Evolutionary conservation across 2,113 vertebrate genomes (phyloP).

Genomic region (Globicephala melas): DNA sequence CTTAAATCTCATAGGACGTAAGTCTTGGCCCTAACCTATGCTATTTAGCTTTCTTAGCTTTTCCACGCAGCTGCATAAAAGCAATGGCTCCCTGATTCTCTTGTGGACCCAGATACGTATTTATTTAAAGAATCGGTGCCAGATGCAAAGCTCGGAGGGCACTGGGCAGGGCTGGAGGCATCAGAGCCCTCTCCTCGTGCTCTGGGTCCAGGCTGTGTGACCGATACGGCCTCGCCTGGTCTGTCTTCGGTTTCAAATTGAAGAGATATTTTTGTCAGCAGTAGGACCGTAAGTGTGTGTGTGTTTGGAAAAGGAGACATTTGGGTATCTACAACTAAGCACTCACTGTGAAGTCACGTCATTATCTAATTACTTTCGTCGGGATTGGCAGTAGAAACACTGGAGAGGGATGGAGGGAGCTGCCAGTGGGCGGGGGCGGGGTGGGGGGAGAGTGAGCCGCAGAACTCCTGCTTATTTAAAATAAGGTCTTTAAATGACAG

Average conservation of each 20-base stretch:
- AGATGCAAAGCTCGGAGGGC: neutral
- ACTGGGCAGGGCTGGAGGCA: neutral
- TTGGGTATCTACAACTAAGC: neutral
- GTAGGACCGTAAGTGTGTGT: neutral
- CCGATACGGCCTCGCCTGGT: neutral
- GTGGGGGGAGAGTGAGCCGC: neutral
- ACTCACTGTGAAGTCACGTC: neutral
- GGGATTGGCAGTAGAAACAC: neutral
- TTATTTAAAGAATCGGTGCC: neutral
- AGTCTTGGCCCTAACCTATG: neutral
- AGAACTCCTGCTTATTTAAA: neutral
- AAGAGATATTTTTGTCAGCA: slow-evolving; percentile 31
- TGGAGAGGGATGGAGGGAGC: neutral
- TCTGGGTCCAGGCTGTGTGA: neutral
- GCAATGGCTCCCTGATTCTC: neutral
- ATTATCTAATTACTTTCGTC: slow-evolving; percentile 35
- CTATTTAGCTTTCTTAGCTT: neutral
- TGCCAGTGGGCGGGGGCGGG: neutral
- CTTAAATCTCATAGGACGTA: neutral
- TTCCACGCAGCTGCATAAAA: neutral
- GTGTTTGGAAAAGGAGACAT: neutral
- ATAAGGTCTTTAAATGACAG: neutral
- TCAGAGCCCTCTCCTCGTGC: neutral
- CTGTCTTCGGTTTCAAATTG: slow-evolving; percentile 42
- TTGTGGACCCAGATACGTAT: neutral